phyloP scores from a whole-genome alignment of 2,113 vertebrate genomes.

The Setophaga kirtlandii region DNA sequence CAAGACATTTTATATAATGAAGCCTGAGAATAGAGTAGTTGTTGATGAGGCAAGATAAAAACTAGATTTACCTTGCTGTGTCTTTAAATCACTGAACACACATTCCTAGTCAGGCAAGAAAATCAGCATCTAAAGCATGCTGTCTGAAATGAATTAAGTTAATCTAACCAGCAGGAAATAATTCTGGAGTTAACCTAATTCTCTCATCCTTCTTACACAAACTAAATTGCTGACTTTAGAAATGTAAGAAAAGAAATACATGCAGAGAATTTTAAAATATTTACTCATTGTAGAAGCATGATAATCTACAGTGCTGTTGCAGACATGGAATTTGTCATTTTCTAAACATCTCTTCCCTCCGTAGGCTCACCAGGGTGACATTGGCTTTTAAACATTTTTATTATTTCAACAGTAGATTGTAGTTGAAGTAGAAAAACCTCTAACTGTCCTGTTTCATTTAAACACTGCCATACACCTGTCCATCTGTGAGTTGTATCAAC shows the following conservation, averaged over 20 bases:
- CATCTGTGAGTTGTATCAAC: background rate
- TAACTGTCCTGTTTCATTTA: background rate
- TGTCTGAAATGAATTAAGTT: background rate
- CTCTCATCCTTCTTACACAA: background rate
- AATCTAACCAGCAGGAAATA: background rate
- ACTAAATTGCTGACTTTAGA: background rate
- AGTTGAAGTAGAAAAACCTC: background rate
- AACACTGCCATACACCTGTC: background rate
- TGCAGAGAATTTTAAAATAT: background rate
- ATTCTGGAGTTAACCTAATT: slow-evolving; percentile 4
- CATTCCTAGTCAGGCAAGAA: background rate
- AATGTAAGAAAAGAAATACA: background rate
- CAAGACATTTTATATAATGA: background rate
- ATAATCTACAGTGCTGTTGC: background rate
- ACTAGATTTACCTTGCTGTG: background rate
- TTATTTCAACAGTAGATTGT: background rate
- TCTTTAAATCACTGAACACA: background rate
- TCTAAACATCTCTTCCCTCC: background rate
- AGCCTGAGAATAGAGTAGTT: background rate
- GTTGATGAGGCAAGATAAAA: background rate
- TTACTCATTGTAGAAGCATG: background rate
- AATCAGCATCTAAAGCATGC: background rate
- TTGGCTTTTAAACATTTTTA: background rate
- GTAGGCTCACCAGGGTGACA: background rate
- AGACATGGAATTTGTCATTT: background rate